These are phyloP conservation scores for Upupa epops DNA, from an alignment of 2,113 vertebrate species.

Conservation along the genomic window DNA sequence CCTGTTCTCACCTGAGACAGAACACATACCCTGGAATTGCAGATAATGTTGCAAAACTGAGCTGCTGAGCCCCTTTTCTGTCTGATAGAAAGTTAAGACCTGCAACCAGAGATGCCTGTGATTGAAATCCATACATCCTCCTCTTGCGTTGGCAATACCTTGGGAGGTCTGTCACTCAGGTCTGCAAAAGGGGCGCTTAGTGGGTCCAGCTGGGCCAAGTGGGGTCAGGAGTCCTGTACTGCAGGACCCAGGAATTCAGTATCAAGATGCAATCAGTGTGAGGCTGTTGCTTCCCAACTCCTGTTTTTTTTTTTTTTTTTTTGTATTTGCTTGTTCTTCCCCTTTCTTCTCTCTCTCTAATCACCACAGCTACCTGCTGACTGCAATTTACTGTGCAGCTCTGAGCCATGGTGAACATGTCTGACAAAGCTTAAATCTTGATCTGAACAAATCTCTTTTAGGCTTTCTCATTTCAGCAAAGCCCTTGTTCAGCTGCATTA, in stretches of 20 bases:
- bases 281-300: background rate
- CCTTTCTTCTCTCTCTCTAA: background rate
- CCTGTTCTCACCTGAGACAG: background rate
- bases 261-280: rapidly evolving
- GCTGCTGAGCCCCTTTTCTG: background rate
- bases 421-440: conserved; percentile 51
- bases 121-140: background rate
- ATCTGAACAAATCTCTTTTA: conserved; percentile 59
- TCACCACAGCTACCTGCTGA: background rate
- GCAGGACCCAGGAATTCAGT: rapidly evolving
- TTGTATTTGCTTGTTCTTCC: background rate
- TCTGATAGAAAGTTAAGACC: background rate
- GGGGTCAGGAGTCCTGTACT: background rate
- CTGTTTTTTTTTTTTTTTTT: background rate
- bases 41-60: background rate
- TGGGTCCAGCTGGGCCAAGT: background rate
- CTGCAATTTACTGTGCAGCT: conserved; percentile 10
- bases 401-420: background rate
- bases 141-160: background rate
- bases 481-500: background rate
- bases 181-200: background rate
- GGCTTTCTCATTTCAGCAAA: conserved; percentile 64
- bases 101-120: background rate
- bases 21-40: background rate
- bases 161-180: background rate